phyloP scores from a whole-genome alignment of 2,113 vertebrate genomes.

The Rhinolophus sinicus region DNA sequence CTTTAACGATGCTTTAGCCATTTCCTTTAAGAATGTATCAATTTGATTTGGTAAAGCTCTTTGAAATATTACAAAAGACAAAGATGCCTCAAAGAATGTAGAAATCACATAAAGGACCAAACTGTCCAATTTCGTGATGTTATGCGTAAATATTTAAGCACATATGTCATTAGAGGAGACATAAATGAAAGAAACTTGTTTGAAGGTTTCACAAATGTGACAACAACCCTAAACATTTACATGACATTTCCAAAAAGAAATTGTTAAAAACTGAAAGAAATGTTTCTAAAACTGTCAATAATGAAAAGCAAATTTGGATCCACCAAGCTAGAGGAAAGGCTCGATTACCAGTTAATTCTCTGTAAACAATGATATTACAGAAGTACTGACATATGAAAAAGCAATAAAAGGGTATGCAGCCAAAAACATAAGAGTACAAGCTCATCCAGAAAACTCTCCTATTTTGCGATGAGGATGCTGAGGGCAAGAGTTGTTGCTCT shows the following conservation, averaged over 20 bases:
- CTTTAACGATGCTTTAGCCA: background rate
- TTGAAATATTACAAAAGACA: conserved; percentile 35
- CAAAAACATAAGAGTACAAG: background rate
- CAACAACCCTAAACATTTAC: conserved; percentile 1
- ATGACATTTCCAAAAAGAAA: conserved; percentile 6
- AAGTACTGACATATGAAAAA: background rate
- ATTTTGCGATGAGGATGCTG: background rate
- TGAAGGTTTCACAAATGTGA: conserved; percentile 10
- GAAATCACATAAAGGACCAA: conserved; percentile 10
- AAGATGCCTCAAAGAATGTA: background rate
- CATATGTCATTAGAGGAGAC: background rate
- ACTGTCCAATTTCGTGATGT: background rate
- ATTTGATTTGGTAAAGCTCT: background rate
- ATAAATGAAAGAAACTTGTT: background rate
- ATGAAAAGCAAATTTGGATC: conserved; percentile 52
- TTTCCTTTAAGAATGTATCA: background rate
- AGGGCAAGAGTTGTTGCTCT: background rate
- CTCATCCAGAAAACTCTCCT: background rate
- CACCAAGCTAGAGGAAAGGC: background rate
- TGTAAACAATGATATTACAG: conserved; percentile 31
- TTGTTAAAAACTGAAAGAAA: background rate
- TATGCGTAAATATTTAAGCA: conserved; percentile 45
- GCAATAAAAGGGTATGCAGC: background rate
- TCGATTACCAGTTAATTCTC: conserved; percentile 20
- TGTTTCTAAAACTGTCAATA: background rate